A percentile compares a stretch with the other conserved stretches of the same genome.
Evolutionary conservation across 2,888 invertebrate species (phyloP).

Genomic region (Eupithecia exiguata): DNA sequence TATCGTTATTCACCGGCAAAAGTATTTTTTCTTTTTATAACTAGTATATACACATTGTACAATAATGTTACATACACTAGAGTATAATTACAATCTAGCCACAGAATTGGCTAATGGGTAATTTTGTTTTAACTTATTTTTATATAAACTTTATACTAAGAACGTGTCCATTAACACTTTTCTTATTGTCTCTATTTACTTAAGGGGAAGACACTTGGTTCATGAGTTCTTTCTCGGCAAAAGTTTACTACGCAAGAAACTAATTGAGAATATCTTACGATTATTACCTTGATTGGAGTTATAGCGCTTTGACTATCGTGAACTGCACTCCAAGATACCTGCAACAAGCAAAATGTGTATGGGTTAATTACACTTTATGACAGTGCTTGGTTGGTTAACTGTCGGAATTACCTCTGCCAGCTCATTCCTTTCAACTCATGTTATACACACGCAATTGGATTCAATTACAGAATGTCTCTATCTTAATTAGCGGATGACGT

Average conservation of each 20-base stretch:
- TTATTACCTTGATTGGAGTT: conserved; percentile 63
- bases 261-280: conserved; percentile 4
- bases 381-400: conserved; percentile 6
- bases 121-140: too few relatives aligned
- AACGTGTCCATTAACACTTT: too few relatives aligned
- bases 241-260: too few relatives aligned
- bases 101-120: too few relatives aligned
- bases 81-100: too few relatives aligned
- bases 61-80: too few relatives aligned
- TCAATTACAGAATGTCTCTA: conserved; percentile 52
- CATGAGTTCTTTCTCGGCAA: too few relatives aligned
- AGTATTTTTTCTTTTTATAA: too few relatives aligned
- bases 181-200: too few relatives aligned
- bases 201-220: too few relatives aligned
- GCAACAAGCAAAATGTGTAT: conserved; percentile 53
- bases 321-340: conserved; percentile 54
- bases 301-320: conserved; percentile 50
- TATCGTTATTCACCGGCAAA: background rate
- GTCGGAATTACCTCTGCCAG: conserved; percentile 4
- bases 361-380: conserved; percentile 45
- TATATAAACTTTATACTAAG: too few relatives aligned
- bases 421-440: conserved; percentile 15
- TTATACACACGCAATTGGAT: conserved; percentile 41
- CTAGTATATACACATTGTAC: too few relatives aligned
- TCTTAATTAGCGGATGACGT: conserved; percentile 63